These are phyloP conservation scores for Biston stratarius DNA, from an alignment of 2,888 invertebrate genomes.

Conservation along the genomic window DNA sequence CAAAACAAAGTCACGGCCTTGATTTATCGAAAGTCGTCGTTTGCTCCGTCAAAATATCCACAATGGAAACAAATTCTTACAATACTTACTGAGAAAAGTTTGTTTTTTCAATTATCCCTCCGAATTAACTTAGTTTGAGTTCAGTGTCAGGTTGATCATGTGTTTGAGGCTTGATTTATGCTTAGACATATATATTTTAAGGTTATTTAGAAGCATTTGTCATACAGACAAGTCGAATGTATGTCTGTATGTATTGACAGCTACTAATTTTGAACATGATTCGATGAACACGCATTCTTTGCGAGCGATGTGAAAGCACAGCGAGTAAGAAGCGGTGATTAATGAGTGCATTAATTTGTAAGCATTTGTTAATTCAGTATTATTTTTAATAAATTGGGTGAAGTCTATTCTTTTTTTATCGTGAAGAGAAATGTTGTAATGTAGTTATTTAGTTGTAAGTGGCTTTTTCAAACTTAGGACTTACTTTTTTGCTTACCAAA, in stretches of 20 bases:
- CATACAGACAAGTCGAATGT: conserved; percentile 49
- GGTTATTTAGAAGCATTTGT: conserved; percentile 53
- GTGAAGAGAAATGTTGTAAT: no score
- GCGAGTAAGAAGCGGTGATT: background rate
- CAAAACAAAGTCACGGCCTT: background rate
- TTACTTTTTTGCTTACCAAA: no score
- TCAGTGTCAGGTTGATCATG: conserved; percentile 79
- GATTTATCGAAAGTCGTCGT: background rate
- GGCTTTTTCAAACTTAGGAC: no score
- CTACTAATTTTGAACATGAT: conserved; percentile 56
- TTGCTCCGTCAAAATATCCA: background rate
- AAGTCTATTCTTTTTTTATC: no score
- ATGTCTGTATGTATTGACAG: conserved; percentile 60
- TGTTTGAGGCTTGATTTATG: conserved; percentile 78
- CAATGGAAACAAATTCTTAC: conserved; percentile 40
- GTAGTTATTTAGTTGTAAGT: no score
- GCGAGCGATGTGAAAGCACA: conserved; percentile 12
- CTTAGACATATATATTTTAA: conserved; percentile 56
- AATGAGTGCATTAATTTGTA: background rate
- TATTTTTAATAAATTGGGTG: no score
- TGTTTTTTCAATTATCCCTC: conserved; percentile 46
- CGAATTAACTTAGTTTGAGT: conserved; percentile 70
- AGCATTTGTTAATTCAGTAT: no score
- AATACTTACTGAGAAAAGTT: conserved; percentile 38
- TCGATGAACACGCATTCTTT: conserved; percentile 50